Conservation (phyloP, 2,888 invertebrate species). For the Himalopsyche kuldschensis region DNA sequence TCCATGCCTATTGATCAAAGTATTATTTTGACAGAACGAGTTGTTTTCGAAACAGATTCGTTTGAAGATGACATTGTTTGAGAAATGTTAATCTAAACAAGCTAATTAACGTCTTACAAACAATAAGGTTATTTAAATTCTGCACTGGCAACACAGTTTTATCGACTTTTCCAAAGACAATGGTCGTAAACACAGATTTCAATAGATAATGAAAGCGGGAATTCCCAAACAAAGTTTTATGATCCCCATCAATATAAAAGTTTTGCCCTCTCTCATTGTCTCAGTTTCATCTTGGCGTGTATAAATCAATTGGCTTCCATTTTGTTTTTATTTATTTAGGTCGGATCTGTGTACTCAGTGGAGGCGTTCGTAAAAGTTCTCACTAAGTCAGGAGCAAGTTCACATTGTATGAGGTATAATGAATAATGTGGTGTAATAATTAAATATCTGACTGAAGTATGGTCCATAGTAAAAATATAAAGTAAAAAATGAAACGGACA, state of each 20-base stretch:
- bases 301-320: neutral
- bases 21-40: neutral
- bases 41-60: neutral
- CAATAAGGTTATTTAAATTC: neutral
- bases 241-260: neutral
- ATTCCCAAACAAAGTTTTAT: conserved; percentile 6
- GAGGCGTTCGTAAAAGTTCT: neutral
- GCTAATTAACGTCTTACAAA: neutral
- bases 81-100: neutral
- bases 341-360: neutral
- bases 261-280: neutral
- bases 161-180: conserved; percentile 8
- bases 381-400: neutral
- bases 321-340: neutral
- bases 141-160: neutral
- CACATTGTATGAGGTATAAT: no score
- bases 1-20: no score
- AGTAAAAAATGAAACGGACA: no score
- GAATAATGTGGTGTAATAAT: no score
- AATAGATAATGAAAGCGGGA: conserved; percentile 18
- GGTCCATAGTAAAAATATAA: no score
- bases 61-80: neutral
- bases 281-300: neutral
- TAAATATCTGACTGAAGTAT: no score
- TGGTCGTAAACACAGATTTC: conserved; percentile 7